These are phyloP conservation scores for Sebastes dallii DNA, from an alignment of 2,797 vertebrate species.

Conservation along the genomic window DNA sequence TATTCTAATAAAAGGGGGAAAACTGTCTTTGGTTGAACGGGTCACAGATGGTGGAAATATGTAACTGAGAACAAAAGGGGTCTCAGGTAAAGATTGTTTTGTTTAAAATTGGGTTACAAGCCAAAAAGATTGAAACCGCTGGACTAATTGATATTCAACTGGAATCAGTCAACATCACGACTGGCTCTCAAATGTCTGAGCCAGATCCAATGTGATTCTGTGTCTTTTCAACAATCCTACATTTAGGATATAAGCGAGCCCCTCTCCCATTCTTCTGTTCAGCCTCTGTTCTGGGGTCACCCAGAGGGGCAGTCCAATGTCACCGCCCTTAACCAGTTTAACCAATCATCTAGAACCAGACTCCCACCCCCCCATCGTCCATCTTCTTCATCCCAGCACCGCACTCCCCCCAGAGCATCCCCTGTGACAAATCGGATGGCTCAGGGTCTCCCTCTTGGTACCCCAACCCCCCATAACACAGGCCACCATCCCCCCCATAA, in stretches of 20 bases:
- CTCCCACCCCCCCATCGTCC: background rate
- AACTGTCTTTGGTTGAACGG: too few species aligned
- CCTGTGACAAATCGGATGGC: constrained; percentile 35
- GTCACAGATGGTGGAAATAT: too few species aligned
- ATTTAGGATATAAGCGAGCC: background rate
- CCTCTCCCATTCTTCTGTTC: background rate
- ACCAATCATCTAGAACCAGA: constrained; percentile 35
- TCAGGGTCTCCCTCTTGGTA: background rate
- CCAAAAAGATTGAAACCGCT: too few species aligned
- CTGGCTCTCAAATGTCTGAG: background rate
- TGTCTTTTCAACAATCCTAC: background rate
- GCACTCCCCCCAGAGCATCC: background rate
- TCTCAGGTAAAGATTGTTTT: too few species aligned
- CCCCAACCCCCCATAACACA: constrained; percentile 35
- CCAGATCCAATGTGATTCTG: background rate
- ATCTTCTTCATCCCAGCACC: background rate
- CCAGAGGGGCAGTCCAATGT: constrained; percentile 26
- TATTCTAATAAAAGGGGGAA: too few species aligned
- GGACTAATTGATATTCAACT: background rate
- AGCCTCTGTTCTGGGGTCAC: constrained; percentile 20
- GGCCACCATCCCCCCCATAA: constrained; percentile 14
- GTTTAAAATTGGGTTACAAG: too few species aligned
- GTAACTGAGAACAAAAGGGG: too few species aligned
- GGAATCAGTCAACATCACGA: background rate
- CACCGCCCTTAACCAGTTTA: constrained; percentile 17